A percentile compares a stretch with the other conserved stretches of the same genome.
These are phyloP conservation scores for Lucilia sericata DNA, from an alignment of 1,140 invertebrate species.

Conservation along the genomic window DNA sequence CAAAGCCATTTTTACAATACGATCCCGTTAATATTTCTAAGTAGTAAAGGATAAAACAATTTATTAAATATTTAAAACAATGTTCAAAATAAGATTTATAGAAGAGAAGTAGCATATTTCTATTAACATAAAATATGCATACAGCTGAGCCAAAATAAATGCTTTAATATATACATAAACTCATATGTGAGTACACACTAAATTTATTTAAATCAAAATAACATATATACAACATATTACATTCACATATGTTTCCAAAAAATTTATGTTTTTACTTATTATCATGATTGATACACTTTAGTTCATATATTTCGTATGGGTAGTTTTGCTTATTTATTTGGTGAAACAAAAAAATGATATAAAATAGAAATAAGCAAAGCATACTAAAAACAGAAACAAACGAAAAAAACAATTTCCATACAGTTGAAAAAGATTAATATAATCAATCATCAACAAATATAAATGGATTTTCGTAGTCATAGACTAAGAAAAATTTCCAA, in stretches of 20 bases:
- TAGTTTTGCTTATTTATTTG: not conserved
- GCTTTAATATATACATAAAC: not conserved
- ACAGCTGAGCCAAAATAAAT: not conserved
- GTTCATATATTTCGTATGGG: not conserved
- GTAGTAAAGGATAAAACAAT: no score
- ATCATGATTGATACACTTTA: not conserved
- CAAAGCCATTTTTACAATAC: no score
- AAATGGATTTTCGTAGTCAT: not conserved
- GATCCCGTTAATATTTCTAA: no score
- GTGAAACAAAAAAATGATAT: not conserved
- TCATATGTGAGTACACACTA: not conserved
- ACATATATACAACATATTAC: not conserved
- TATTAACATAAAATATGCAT: not conserved
- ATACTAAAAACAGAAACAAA: not conserved
- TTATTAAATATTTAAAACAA: not conserved
- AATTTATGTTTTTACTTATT: not conserved
- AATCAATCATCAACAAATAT: constrained; percentile 21
- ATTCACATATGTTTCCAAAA: not conserved
- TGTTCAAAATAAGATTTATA: not conserved
- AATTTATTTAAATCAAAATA: constrained; percentile 6
- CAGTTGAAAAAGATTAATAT: constrained; percentile 1
- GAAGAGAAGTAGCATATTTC: not conserved
- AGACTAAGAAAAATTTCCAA: not conserved
- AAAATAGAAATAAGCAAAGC: no score
- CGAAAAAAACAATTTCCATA: not conserved